Base-by-base conservation (phyloP, 2,888 invertebrate species). In the Doris montereyensis region DNA sequence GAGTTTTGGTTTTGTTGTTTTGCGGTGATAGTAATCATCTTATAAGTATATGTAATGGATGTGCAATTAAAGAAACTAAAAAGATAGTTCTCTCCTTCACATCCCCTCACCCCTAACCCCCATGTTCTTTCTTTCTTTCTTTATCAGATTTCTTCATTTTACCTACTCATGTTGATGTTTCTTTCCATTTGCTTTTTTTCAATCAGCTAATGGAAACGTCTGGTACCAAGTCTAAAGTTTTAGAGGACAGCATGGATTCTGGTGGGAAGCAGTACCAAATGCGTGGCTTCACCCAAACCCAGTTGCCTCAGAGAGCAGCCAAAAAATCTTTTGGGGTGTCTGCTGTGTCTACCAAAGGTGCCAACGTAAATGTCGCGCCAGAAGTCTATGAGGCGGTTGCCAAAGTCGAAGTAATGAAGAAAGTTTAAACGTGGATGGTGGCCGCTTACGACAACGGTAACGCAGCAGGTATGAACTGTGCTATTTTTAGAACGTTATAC, bases 201-300 rank as follows among this genome's bases (percentile, higher is more conserved):
- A n/a, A n/a, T n/a, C 67, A 89, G 91, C 81, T 91, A 28, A 88
- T 88, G 76, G 90, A 90, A 72, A 88, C 84, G 17, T 84, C 89
- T n/a, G 89, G 89, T 5, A 90, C 88, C 57, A 87, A 87, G 62
- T 89, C 88, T 8, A 90, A 89, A 72, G 90, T 90, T 10, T 41
- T 82, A 17, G 79, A 79, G 24, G n/a, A n/a, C n/a, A n/a, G n/a
- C n/a, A 70, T 88, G 2, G 89, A 89, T 52, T n/a, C n/a, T n/a
- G 82, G 81, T 0, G 81, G 82, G 4, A 83, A 83, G n/a, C 87
- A 87, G 0, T 81, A 86, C 60, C 90, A 89, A 77, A 86, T 88
- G 84, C 85, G 90, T 75, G 90, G 90, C 4, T 90, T 90, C 81
- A 90, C 89, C 0, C 83, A 86, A 8, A 84, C 84, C 4, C 87